phyloP scores from a whole-genome alignment of 2,113 vertebrate species.

The Aptenodytes patagonicus region DNA sequence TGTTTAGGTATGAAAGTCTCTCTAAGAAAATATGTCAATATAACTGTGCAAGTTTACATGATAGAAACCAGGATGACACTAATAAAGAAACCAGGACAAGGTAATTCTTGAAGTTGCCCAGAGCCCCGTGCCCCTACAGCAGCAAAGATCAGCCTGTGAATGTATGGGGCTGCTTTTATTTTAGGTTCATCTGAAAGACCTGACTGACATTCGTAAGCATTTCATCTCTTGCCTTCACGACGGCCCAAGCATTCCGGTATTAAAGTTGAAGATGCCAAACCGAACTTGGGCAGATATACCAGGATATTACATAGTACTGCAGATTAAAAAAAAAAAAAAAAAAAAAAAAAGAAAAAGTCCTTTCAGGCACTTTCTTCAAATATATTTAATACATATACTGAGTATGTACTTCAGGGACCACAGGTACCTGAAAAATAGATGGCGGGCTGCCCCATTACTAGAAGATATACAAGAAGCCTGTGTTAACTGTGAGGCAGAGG shows the following conservation, averaged over 20 bases:
- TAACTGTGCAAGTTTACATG: neutral
- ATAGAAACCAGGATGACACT: accelerated
- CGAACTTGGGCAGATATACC: neutral
- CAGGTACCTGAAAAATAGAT: neutral
- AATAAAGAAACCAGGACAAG: neutral
- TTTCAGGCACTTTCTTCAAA: neutral
- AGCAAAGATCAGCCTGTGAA: neutral
- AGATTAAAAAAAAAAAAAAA: neutral
- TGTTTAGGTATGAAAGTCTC: neutral
- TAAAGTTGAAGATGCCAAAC: neutral
- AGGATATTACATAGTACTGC: neutral
- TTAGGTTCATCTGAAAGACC: neutral
- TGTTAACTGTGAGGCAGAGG: neutral
- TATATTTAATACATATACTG: accelerated
- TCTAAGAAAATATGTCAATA: neutral
- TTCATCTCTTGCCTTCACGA: neutral
- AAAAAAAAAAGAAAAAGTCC: too few species aligned
- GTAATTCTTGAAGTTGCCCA: neutral
- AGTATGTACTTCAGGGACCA: neutral
- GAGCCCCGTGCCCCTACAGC: neutral
- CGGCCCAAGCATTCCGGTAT: neutral
- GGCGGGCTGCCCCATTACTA: neutral
- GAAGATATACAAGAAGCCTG: neutral
- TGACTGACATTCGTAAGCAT: accelerated
- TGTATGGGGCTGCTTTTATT: neutral